A percentile compares a stretch with the other conserved stretches of the same genome.
Conservation (phyloP, 1,140 invertebrate species). For the Ostrea edulis region DNA sequence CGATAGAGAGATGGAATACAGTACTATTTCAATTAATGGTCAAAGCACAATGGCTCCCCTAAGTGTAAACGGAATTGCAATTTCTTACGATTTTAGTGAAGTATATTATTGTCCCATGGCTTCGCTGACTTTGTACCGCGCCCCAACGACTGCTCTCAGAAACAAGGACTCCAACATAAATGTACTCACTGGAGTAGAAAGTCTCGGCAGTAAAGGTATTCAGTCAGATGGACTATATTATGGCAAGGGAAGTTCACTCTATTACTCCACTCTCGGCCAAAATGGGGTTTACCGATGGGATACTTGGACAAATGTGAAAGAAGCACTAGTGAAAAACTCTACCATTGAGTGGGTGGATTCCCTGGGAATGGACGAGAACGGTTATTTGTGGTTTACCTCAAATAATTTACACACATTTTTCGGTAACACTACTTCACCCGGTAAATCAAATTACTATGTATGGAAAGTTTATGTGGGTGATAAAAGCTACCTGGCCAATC, state of each 20-base stretch:
- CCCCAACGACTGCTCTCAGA: slow-evolving; percentile 50
- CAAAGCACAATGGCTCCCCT: neutral
- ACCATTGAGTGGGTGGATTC: slow-evolving; percentile 53
- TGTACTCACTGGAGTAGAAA: neutral
- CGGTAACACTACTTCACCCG: neutral
- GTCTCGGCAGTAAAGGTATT: slow-evolving; percentile 44
- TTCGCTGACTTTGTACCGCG: slow-evolving; percentile 50
- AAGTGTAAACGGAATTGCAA: slow-evolving; percentile 57
- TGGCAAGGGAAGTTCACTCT: slow-evolving; percentile 38
- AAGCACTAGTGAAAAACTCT: slow-evolving; percentile 12
- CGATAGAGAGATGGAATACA: slow-evolving; percentile 43
- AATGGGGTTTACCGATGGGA: slow-evolving; percentile 51
- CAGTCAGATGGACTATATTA: slow-evolving; percentile 52
- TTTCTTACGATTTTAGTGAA: slow-evolving; percentile 51
- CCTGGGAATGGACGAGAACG: slow-evolving; percentile 45
- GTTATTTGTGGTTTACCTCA: slow-evolving; percentile 55
- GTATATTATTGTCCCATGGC: slow-evolving; percentile 55
- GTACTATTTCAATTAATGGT: slow-evolving; percentile 40
- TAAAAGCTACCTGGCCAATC: slow-evolving; percentile 41
- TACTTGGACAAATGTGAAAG: neutral
- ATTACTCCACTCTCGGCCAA: slow-evolving; percentile 50
- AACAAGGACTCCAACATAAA: slow-evolving; percentile 22
- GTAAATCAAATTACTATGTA: slow-evolving; percentile 46
- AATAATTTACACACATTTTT: slow-evolving; percentile 54
- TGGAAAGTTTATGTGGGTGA: slow-evolving; percentile 55